A percentile compares a stretch with the other conserved stretches of the same genome.
phyloP scores from a whole-genome alignment of 2,888 invertebrate species.

The Theodoxus fluviatilis region DNA sequence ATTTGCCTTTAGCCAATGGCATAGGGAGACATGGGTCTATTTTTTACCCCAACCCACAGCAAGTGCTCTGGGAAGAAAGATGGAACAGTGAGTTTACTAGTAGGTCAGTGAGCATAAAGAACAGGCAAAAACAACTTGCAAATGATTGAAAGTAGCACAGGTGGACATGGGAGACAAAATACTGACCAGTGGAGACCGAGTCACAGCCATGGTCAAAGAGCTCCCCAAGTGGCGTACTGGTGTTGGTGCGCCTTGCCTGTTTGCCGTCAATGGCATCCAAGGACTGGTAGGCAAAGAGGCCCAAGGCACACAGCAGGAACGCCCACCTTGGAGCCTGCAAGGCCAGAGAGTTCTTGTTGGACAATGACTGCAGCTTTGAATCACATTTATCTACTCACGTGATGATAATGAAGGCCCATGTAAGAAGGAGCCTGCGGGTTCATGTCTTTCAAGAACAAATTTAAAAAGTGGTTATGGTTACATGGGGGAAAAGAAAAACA shows the following conservation, averaged over 20 bases:
- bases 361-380: not conserved
- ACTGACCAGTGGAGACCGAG: slow-evolving; percentile 86
- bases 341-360: not conserved
- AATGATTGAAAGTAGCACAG: too few relatives aligned
- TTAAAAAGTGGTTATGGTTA: not conserved
- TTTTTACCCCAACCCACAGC: too few relatives aligned
- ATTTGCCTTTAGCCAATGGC: too few relatives aligned
- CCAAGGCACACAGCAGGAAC: slow-evolving; percentile 87
- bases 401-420: not conserved
- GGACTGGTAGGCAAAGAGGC: slow-evolving; percentile 95
- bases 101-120: too few relatives aligned
- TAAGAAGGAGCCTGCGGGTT: not conserved
- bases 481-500: not conserved
- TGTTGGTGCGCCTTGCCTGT: slow-evolving; percentile 93
- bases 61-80: too few relatives aligned
- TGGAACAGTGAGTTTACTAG: too few relatives aligned
- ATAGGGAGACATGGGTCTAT: too few relatives aligned
- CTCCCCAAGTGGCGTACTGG: slow-evolving; percentile 92
- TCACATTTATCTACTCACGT: too few relatives aligned
- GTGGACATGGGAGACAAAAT: not conserved
- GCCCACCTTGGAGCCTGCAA: slow-evolving; percentile 87
- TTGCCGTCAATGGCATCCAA: slow-evolving; percentile 99
- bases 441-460: not conserved
- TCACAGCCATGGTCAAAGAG: slow-evolving; percentile 99
- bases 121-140: too few relatives aligned